Evolutionary conservation across 2,113 vertebrate genomes (phyloP).

Genomic region (Sphaerodactylus townsendi): DNA sequence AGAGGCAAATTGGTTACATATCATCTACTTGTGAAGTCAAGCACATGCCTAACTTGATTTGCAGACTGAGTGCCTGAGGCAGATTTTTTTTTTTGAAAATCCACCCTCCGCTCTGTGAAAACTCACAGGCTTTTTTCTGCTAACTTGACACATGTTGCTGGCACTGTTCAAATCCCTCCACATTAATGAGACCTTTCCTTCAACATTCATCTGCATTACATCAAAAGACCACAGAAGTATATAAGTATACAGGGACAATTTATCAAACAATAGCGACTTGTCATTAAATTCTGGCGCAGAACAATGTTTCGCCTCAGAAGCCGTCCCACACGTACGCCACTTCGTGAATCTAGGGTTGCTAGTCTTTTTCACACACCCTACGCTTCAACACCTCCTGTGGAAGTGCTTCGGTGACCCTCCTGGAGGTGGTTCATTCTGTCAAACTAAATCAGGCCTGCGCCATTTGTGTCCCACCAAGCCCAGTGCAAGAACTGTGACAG

Average conservation of each 20-base stretch:
- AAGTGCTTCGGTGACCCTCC: not conserved
- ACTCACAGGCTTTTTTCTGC: not conserved
- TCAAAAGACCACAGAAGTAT: not conserved
- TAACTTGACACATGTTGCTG: not conserved
- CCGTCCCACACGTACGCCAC: not conserved
- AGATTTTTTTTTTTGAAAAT: slow-evolving; percentile 1
- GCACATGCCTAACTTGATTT: not conserved
- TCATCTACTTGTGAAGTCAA: not conserved
- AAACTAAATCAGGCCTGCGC: not conserved
- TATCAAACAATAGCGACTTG: not conserved
- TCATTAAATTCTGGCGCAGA: not conserved
- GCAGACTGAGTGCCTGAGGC: not conserved
- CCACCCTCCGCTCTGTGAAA: not conserved
- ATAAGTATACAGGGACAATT: not conserved
- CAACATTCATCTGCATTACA: not conserved
- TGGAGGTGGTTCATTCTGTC: not conserved
- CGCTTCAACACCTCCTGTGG: not conserved
- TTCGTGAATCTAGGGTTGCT: not conserved
- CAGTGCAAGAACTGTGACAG: not conserved
- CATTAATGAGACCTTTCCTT: slow-evolving; percentile 6
- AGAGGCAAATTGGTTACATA: not conserved
- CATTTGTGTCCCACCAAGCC: not conserved
- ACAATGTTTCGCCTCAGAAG: not conserved
- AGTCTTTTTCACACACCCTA: not conserved
- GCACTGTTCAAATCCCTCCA: not conserved